Evolutionary conservation across 1,140 invertebrate genomes (phyloP).

Genomic region (Prorops nasuta): DNA sequence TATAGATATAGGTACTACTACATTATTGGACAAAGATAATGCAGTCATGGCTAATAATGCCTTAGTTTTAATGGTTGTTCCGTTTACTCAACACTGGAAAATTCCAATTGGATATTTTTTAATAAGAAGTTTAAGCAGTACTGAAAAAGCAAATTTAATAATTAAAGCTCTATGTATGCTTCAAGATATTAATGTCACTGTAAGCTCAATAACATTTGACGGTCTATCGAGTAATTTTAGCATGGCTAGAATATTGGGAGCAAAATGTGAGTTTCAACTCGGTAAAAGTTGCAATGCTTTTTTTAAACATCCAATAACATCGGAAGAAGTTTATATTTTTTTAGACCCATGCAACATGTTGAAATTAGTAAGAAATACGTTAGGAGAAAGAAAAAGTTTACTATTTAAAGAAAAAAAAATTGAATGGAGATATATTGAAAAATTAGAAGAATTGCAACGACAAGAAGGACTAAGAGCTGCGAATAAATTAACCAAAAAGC

Average conservation of each 20-base stretch:
- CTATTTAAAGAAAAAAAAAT: not conserved
- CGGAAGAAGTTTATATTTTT: not conserved
- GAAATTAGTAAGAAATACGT: not conserved
- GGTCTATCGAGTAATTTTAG: not conserved
- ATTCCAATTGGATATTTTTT: slow-evolving; percentile 7
- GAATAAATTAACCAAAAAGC: slow-evolving; percentile 4
- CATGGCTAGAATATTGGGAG: not conserved
- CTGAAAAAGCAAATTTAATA: not conserved
- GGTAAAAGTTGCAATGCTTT: not conserved
- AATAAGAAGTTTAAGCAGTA: not conserved
- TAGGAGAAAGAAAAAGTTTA: slow-evolving; percentile 1
- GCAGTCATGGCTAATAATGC: slow-evolving; percentile 1
- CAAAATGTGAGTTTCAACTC: not conserved
- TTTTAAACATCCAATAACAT: slow-evolving; percentile 4
- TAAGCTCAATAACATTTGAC: not conserved
- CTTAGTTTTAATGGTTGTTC: slow-evolving; percentile 6
- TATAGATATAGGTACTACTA: not conserved
- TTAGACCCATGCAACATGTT: not conserved
- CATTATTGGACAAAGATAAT: not conserved
- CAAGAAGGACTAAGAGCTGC: not conserved
- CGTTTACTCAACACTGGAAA: slow-evolving; percentile 1
- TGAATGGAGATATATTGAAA: not conserved
- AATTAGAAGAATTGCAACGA: not conserved
- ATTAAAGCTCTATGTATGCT: not conserved
- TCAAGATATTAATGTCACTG: not conserved